Percentiles rank a stretch among this genome's conserved stretches.
Conservation (phyloP, 2,113 vertebrate species). For the Monopterus albus region DNA sequence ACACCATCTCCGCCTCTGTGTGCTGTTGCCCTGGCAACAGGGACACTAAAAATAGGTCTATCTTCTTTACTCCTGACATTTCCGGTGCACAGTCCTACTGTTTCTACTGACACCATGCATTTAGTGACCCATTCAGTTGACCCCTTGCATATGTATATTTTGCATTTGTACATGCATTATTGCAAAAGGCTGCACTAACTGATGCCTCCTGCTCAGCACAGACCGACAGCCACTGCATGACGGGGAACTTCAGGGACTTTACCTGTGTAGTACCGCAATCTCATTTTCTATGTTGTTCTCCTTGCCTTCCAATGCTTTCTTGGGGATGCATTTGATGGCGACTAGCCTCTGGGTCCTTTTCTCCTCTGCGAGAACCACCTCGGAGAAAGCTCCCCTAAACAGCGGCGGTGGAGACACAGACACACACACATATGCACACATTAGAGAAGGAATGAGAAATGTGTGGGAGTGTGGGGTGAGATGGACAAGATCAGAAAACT, state of each 20-base stretch:
- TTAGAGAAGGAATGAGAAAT: conserved; percentile 15
- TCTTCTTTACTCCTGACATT: conserved; percentile 86
- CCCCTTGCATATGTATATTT: conserved; percentile 35
- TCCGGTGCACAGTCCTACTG: conserved; percentile 80
- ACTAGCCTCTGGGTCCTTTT: conserved; percentile 91
- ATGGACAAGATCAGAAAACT: conserved; percentile 12
- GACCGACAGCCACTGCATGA: neutral
- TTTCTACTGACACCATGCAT: conserved; percentile 79
- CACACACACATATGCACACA: neutral
- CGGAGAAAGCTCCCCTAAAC: conserved; percentile 94
- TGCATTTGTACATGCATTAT: conserved; percentile 9
- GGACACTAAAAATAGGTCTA: conserved; percentile 86
- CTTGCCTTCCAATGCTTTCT: conserved; percentile 96
- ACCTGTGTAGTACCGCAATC: conserved; percentile 97
- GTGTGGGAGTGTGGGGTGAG: conserved; percentile 29
- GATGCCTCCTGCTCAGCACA: conserved; percentile 7
- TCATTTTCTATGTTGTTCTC: conserved; percentile 98
- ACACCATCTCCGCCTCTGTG: conserved; percentile 80
- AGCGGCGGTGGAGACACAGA: neutral
- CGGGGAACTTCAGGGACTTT: conserved; percentile 33
- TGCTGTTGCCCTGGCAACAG: conserved; percentile 85
- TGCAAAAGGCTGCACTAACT: neutral
- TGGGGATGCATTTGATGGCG: conserved; percentile 97
- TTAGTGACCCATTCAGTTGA: conserved; percentile 70
- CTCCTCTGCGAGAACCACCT: conserved; percentile 96